Base-by-base conservation (phyloP, 1,140 invertebrate species). In the Kradibia gibbosae region DNA sequence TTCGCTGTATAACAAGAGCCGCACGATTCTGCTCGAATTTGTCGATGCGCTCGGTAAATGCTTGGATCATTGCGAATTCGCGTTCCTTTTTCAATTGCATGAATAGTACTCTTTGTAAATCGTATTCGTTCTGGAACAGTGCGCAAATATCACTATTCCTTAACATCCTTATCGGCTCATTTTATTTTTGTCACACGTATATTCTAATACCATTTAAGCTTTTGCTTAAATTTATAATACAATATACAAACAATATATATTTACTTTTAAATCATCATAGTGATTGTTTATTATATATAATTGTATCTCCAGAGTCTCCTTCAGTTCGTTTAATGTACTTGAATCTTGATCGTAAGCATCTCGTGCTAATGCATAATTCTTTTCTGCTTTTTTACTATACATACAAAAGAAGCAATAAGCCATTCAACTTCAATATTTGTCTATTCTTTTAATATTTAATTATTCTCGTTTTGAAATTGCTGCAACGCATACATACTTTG, bases 1-100 rank as follows among this genome's bases (percentile, higher is more conserved):
- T 86, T 67, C 67, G 85, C 74, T 90, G 89, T 81, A 90, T 90
- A 20, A 88, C 86, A 53, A 82, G 87, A 11, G 88, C 88, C 0
- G 89, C 89, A 0, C 85, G 86, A 83, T 89, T 87, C 78, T 76
- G 85, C 78, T 85, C 81, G 65, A 90, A 88, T 50, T 84, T 72
- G 22, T 87, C 84, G n/a, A 90, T 8, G 34, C 79, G 76, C 48
- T 83, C 81, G 10, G 85, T 83, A 73, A 89, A 89, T 17, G 75
- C 81, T 76, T 82, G 72, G 55, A 84, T 82, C 13, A 85, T 82
- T 1, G 82, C 83, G 15, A 83, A 13, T 76, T 90, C 86, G 10
- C 80, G 84, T 83, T 90, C 88, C 57, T 84, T 79, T 73, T 86
- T 88, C 22, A 88, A 75, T 45, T 84, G 81, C 3, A 82, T 42